A percentile compares a stretch with the other conserved stretches of the same genome.
These are phyloP conservation scores for Phylloscopus collybita DNA, from an alignment of 2,797 vertebrate species.

Conservation along the genomic window DNA sequence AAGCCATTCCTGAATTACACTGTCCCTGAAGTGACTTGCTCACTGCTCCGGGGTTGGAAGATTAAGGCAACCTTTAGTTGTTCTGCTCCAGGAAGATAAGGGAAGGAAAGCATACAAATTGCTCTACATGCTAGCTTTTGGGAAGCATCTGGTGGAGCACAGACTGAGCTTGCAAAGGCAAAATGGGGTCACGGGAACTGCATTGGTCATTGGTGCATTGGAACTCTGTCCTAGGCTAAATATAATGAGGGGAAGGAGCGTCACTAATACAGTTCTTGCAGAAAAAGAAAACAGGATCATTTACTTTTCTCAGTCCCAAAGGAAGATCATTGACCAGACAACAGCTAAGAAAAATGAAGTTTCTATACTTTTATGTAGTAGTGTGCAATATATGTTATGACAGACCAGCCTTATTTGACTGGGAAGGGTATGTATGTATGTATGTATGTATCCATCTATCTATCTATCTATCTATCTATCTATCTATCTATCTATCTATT, in stretches of 20 bases:
- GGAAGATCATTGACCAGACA: neutral
- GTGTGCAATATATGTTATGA: neutral
- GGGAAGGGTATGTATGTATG: neutral
- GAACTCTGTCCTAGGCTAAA: neutral
- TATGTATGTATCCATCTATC: neutral
- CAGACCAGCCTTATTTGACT: neutral
- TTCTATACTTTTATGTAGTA: neutral
- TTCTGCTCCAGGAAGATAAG: neutral
- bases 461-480: neutral
- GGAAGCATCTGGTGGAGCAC: neutral
- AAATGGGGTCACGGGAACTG: fast-evolving
- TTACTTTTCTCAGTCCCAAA: neutral
- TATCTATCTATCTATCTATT: neutral
- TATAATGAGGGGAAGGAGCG: neutral
- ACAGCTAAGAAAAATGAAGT: neutral
- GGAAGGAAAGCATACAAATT: neutral
- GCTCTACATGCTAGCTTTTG: neutral
- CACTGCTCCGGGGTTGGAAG: neutral
- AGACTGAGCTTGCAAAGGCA: neutral
- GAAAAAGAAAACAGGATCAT: neutral
- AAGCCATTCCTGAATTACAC: neutral
- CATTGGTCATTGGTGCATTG: fast-evolving
- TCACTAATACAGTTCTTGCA: fast-evolving
- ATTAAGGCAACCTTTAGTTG: neutral
- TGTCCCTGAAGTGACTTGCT: neutral